Conservation (phyloP, 2,113 vertebrate genomes). For the Balaeniceps rex region DNA sequence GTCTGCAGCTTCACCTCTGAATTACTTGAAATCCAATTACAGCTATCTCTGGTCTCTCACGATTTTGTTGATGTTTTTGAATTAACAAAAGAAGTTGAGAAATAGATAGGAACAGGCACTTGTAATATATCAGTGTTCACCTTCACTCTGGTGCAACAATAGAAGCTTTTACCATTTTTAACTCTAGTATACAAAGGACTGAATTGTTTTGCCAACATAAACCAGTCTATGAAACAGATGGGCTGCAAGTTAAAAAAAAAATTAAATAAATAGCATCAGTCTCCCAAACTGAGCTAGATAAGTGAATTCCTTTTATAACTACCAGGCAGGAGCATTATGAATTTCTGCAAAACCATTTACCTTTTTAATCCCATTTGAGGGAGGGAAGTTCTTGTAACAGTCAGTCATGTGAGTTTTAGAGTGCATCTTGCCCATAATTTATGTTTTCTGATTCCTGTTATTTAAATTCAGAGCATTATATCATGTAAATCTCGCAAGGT, state of each 20-base stretch:
- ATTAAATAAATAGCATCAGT: neutral
- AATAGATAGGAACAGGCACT: constrained; percentile 49
- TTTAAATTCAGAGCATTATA: constrained; percentile 48
- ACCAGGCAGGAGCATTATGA: neutral
- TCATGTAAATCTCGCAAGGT: constrained; percentile 36
- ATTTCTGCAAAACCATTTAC: constrained; percentile 34
- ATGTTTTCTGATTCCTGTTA: constrained; percentile 15
- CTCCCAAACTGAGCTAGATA: neutral
- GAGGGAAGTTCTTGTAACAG: constrained; percentile 17
- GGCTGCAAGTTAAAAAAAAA: neutral
- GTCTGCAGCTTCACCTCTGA: constrained; percentile 49
- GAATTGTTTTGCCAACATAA: constrained; percentile 21
- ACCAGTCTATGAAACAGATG: constrained; percentile 21
- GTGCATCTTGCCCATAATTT: constrained; percentile 9
- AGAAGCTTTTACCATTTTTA: constrained; percentile 34
- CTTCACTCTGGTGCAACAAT: constrained; percentile 32
- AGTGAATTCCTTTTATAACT: constrained; percentile 12
- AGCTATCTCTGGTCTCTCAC: constrained; percentile 38
- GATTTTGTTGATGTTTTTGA: constrained; percentile 61
- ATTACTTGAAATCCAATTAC: constrained; percentile 59
- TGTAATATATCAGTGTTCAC: constrained; percentile 35
- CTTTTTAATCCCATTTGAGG: constrained; percentile 36
- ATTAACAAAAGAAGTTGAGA: constrained; percentile 54
- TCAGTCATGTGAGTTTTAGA: constrained; percentile 45
- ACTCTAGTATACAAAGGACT: constrained; percentile 8